These are phyloP conservation scores for Tonatia bakeri DNA, from an alignment of 2,113 vertebrate genomes.

Conservation along the genomic window DNA sequence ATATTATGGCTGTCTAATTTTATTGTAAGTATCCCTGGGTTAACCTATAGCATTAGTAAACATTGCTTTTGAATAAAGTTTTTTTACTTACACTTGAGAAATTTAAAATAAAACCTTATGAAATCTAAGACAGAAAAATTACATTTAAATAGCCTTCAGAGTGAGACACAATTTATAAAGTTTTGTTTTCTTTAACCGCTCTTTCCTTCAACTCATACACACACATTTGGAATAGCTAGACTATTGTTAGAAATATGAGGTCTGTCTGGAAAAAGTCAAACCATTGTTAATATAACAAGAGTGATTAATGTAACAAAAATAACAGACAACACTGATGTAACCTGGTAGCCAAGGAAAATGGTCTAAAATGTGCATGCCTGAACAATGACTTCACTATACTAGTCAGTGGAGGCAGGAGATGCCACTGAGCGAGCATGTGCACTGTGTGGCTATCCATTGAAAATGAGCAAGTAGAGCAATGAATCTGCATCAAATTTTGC, in stretches of 20 bases:
- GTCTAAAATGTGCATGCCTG: too few species aligned
- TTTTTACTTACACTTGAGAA: not conserved
- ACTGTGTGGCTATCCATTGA: too few species aligned
- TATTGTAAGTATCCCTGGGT: not conserved
- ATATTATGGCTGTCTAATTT: not conserved
- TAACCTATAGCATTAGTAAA: not conserved
- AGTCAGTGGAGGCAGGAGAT: too few species aligned
- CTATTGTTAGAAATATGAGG: not conserved
- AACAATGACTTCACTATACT: too few species aligned
- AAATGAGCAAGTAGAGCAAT: too few species aligned
- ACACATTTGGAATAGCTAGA: not conserved
- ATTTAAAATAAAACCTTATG: not conserved
- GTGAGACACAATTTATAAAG: not conserved
- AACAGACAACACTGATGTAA: too few species aligned
- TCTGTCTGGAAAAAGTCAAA: too few species aligned
- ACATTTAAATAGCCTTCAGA: not conserved
- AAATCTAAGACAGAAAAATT: not conserved
- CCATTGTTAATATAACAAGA: too few species aligned
- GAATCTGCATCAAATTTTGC: too few species aligned
- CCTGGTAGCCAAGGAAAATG: too few species aligned
- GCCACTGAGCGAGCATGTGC: too few species aligned
- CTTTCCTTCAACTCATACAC: not conserved
- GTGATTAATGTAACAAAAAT: too few species aligned
- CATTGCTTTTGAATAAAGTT: not conserved
- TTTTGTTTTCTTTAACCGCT: not conserved